phyloP scores from a whole-genome alignment of 2,113 vertebrate genomes.

The Hippocampus guttulatus region DNA sequence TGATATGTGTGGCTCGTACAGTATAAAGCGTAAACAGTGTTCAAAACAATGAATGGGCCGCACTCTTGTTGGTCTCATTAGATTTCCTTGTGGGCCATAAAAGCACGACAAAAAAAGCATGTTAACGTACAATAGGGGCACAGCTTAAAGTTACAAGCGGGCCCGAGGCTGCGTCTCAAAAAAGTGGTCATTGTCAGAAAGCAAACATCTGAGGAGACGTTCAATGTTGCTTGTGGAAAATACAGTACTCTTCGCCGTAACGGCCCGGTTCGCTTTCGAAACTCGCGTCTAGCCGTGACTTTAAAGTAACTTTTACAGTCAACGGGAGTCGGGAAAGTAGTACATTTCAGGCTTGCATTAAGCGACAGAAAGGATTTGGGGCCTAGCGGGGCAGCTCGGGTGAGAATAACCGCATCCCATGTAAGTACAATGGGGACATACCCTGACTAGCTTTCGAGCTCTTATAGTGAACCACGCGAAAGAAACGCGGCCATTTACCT shows the following conservation, averaged over 20 bases:
- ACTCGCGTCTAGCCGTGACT: conserved; percentile 1
- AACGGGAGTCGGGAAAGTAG: conserved; percentile 43
- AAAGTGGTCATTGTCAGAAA: conserved; percentile 55
- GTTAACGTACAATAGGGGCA: conserved; percentile 34
- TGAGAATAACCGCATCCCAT: conserved; percentile 77
- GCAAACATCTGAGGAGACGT: conserved; percentile 37
- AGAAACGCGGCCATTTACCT: conserved; percentile 71
- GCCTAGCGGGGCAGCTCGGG: conserved; percentile 73
- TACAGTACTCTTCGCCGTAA: conserved; percentile 17
- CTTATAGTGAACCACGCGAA: conserved; percentile 63
- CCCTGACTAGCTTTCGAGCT: conserved; percentile 68
- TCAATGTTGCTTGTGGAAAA: conserved; percentile 30
- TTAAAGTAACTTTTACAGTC: conserved; percentile 24
- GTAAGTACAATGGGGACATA: conserved; percentile 74
- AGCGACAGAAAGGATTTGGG: conserved; percentile 66
- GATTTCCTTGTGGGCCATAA: conserved; percentile 41
- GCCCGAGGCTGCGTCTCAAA: conserved; percentile 44
- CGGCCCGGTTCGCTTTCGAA: conserved; percentile 13
- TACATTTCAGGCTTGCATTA: conserved; percentile 54
- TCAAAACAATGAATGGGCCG: conserved; percentile 58
- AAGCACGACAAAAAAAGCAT: conserved; percentile 34
- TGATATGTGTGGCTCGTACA: neutral
- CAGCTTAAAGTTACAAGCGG: conserved; percentile 30
- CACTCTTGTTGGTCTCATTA: conserved; percentile 51
- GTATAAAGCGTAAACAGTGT: conserved; percentile 8